Base-by-base conservation (phyloP, 2,113 vertebrate genomes). In the Pan paniscus region DNA sequence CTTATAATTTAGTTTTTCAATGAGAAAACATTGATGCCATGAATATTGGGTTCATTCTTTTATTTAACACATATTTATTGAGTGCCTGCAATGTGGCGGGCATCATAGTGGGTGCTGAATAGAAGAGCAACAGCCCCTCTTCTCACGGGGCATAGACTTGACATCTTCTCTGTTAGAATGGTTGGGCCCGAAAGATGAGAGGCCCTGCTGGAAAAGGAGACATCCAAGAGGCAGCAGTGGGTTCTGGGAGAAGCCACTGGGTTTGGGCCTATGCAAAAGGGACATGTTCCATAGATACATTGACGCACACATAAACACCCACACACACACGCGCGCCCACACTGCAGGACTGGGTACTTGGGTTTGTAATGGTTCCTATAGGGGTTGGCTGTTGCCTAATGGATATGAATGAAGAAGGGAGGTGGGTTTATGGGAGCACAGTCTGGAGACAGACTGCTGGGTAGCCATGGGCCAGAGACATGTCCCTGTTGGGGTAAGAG, bases 291-390 rank as follows among this genome's bases (percentile, higher is more conserved):
- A 0, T 57, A 22, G 61, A 22, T 48, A 50, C 46, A 16, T 4
- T 23, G 40, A 70, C 8, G 1, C 40, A 61, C 4, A 23, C 25
- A 9, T 10, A 6, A 20, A 3, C 8, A 10, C 9, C 8, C 8
- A 0, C 13, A 6, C 17, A 9, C 18, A 14, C 12, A 14, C 13
- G n/a, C 6, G 3, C 4, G 2, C 6, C 0, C 22, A 18, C 9
- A 5, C 20, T 40, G 46, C 83, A 30, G 16, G 2, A 32, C 57
- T 87, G 20, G 0, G 2, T 35, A 8, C 38, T 64, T 35, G 43
- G 50, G 18, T 52, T 17, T 25, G 20, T 11, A 64, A 18, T 27
- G 46, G 13, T 70, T 75, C 3, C 48, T 40, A 6, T 16, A 72
- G n/a, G 2, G 16, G 3, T 35, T 52, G 52, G 55, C 70, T 38